Evolutionary conservation across 2,888 invertebrate species (phyloP), one percentile per base, ranked within the genome.

Genomic region (Pardosa pseudoannulata): DNA sequence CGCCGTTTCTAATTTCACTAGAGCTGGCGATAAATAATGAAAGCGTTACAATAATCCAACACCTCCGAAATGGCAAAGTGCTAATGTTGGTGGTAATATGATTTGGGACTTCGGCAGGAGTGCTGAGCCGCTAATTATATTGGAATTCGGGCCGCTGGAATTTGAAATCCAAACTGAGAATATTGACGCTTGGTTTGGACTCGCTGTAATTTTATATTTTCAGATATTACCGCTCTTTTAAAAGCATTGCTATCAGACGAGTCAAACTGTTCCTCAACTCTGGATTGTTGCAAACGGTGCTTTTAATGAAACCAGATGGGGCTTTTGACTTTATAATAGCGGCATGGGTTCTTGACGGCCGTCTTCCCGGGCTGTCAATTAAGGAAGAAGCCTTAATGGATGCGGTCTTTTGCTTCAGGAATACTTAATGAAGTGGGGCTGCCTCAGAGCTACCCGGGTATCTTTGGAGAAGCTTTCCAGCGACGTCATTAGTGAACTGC

Each of bases 21-120:
- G 39, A 72, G 65, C 56, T 64, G 41, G 81, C 76, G 70, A 85
- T 85, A 85, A 85, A 85, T 85, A 85, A 85, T 85, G 83, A 85
- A 85, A 85, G 83, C 83, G 83, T 68, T 85, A 85, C 83, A 85
- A 73, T 85, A 78, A 85, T 85, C 83, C 67, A 85, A 78, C 83
- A 85, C 67, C 83, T 72, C 78, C 83, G 67, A 85, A 85, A 85
- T 85, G 83, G 83, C 78, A 78, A 85, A 85, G 83, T 85, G 83
- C 83, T 85, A 85, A 85, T 85, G 83, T 79, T 72, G 78, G 78
- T 62, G 83, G 72, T 85, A 85, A 85, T 85, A 41, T 78, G 83
- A 85, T 85, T 85, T 85, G 83, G 83, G 83, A 85, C 65, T 85
- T 85, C 56, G 83, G 82, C 23, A n/a, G 67, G 65, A 36, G 62